These are phyloP conservation scores for Stichodactyla mertensii DNA, from an alignment of 64 coral and sea anemone genomes.

Conservation along the genomic window DNA sequence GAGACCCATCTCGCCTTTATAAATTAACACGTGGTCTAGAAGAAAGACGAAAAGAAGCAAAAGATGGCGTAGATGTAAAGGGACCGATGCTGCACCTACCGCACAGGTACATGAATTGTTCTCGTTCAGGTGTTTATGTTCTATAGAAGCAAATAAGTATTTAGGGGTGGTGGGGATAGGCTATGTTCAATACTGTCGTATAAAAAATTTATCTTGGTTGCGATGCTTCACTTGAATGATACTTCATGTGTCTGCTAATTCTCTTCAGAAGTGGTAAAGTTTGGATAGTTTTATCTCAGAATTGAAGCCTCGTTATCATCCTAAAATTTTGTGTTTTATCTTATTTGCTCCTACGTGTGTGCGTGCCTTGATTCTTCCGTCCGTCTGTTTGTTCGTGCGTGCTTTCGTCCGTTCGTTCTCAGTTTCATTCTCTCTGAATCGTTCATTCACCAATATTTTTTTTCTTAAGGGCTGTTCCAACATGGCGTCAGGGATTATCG, in stretches of 20 bases:
- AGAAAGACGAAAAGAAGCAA: conserved; percentile 70
- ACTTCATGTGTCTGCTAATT: too few species aligned
- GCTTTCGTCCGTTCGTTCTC: background rate
- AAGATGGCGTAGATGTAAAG: conserved; percentile 9
- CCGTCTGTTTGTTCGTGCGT: background rate
- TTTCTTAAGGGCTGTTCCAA: conserved; percentile 50
- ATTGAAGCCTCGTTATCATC: too few species aligned
- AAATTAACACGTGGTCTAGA: conserved; percentile 81
- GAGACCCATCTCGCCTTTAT: conserved; percentile 86
- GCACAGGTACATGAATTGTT: conserved; percentile 58
- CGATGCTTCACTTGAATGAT: too few species aligned
- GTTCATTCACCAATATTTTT: background rate
- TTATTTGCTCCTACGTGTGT: too few species aligned
- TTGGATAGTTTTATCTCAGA: too few species aligned
- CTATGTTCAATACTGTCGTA: too few species aligned
- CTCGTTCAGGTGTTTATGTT: background rate
- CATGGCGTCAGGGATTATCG: conserved; percentile 64
- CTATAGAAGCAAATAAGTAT: too few species aligned
- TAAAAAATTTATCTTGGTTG: too few species aligned
- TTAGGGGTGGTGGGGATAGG: too few species aligned
- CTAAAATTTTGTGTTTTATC: too few species aligned
- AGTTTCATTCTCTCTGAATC: background rate
- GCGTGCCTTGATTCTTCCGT: too few species aligned
- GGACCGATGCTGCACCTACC: conserved; percentile 66
- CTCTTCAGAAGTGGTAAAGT: too few species aligned